Evolutionary conservation across 1,140 invertebrate genomes (phyloP), one percentile per base, ranked within the genome.

Genomic region (Andrena cerasifolii): DNA sequence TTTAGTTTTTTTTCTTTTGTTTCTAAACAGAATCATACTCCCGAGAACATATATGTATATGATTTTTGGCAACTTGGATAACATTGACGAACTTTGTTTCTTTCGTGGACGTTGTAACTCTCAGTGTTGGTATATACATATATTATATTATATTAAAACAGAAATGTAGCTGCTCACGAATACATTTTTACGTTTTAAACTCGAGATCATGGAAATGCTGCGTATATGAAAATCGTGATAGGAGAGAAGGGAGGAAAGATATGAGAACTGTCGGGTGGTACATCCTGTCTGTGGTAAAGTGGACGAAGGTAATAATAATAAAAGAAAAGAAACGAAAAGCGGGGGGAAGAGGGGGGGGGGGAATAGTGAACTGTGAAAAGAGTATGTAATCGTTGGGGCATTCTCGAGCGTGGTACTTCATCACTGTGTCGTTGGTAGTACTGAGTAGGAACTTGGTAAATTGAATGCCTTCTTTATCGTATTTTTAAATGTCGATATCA

Each of bases 191-290:
- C 76, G 62, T 76, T 61, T 79, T 54, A n/a, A n/a, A 31, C 67
- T 67, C 12, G 36, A 28, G 78, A 66, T 67, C 31, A 62, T 72
- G 51, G 73, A 83, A 80, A 84, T 83, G 54, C 73, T 83, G 40
- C 74, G 62, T 54, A 54, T 67, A 77, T 31, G 45, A 51, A 63
- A n/a, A 59, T 53, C 43, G 31, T 78, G 71, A 24, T n/a, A 51
- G 36, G 56, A 21, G 56, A 62, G 63, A 54, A 61, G 12, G 67
- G 47, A 83, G 24, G 49, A n/a, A 75, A 75, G 53, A 63, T n/a
- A n/a, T n/a, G n/a, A n/a, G n/a, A 33, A 73, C 43, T 26, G 62
- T 28, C 28, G 16, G n/a, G 40, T 47, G 43, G 18, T 5, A 31
- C 49, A 14, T 21, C 24, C 28, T 47, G 45, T 47, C 53, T 75